A percentile compares a stretch with the other conserved stretches of the same genome.
phyloP scores from a whole-genome alignment of 2,888 invertebrate species.

The Agrotis segetum region DNA sequence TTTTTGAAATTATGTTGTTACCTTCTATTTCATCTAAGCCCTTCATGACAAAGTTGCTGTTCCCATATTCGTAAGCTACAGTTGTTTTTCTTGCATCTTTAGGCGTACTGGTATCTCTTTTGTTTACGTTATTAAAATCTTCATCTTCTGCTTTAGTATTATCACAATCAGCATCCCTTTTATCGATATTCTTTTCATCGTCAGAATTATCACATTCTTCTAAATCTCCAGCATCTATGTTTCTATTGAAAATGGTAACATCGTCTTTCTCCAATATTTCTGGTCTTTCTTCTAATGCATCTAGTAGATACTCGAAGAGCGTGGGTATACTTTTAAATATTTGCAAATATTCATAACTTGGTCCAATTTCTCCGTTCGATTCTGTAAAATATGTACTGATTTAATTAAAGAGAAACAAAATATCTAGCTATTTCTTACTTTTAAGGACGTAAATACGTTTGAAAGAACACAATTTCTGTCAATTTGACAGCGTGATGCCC shows the following conservation, averaged over 20 bases:
- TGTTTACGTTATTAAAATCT: constrained; percentile 22
- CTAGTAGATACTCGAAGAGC: constrained; percentile 76
- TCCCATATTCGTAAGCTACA: constrained; percentile 48
- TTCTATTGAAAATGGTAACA: constrained; percentile 65
- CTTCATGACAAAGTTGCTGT: constrained; percentile 42
- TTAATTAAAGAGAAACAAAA: neutral
- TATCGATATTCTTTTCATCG: neutral
- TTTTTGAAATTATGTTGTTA: constrained; percentile 21
- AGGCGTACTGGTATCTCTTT: constrained; percentile 39
- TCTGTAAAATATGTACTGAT: constrained; percentile 51
- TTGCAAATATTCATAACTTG: constrained; percentile 69
- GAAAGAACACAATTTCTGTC: too few species aligned
- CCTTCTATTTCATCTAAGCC: constrained; percentile 12
- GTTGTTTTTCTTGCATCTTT: constrained; percentile 21
- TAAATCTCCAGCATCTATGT: constrained; percentile 1
- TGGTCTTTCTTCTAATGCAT: constrained; percentile 73
- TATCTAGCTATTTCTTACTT: too few species aligned
- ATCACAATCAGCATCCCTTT: constrained; percentile 27
- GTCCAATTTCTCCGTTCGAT: constrained; percentile 43
- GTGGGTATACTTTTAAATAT: constrained; percentile 77
- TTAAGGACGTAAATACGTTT: too few species aligned
- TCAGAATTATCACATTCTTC: constrained; percentile 25
- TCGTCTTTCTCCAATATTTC: constrained; percentile 78
- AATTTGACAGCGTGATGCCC: too few species aligned
- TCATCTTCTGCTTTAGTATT: neutral